These are phyloP conservation scores for Tapirus terrestris DNA, from an alignment of 2,113 vertebrate genomes.

Conservation along the genomic window DNA sequence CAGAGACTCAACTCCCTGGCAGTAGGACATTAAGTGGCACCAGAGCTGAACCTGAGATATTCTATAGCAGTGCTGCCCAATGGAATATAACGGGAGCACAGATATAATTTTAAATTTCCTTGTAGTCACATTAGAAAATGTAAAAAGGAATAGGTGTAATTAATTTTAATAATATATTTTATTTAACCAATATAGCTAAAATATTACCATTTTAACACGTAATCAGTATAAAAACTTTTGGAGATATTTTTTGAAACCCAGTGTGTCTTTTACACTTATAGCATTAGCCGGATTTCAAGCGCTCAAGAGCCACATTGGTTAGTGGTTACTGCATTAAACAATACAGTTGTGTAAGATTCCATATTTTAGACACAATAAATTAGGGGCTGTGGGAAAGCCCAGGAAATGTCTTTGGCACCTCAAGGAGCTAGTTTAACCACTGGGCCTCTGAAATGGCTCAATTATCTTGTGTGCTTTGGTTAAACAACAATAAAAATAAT, in stretches of 20 bases:
- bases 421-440: not conserved
- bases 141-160: not conserved
- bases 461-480: not conserved
- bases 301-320: not conserved
- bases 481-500: not conserved
- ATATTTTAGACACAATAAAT: not conserved
- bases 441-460: not conserved
- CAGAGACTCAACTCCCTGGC: not conserved
- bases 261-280: not conserved
- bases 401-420: not conserved
- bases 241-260: not conserved
- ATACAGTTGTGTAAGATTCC: not conserved
- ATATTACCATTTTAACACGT: not conserved
- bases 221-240: not conserved
- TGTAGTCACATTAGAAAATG: not conserved
- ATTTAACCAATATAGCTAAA: not conserved
- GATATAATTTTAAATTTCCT: not conserved
- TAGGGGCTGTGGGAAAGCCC: not conserved
- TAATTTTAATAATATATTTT: not conserved
- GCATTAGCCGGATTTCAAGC: not conserved
- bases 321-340: not conserved
- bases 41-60: not conserved
- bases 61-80: rapidly evolving
- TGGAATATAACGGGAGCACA: not conserved
- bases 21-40: rapidly evolving